phyloP scores from a whole-genome alignment of 2,113 vertebrate genomes.

The Stigmatopora nigra region DNA sequence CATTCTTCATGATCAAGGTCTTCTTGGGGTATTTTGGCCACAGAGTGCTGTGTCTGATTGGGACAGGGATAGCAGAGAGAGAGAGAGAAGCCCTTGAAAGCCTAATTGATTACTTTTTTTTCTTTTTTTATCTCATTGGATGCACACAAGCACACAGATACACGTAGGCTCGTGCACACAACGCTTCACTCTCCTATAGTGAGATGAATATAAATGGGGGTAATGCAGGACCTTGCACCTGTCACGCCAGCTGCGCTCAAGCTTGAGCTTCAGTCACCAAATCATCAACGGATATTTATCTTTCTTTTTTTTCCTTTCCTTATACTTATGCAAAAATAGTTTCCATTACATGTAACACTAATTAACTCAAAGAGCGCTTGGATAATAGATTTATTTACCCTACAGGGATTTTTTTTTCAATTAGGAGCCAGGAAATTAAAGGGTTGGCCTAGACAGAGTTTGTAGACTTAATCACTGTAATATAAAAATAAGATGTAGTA shows the following conservation, averaged over 20 bases:
- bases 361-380: neutral
- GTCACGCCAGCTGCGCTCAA: constrained; percentile 56
- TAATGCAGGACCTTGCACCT: constrained; percentile 56
- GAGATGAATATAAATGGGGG: constrained; percentile 61
- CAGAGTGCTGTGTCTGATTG: constrained; percentile 53
- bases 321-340: constrained; percentile 24
- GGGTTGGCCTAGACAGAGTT: too few relatives aligned
- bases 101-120: constrained; percentile 59
- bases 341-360: neutral
- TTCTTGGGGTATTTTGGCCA: constrained; percentile 37
- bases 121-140: constrained; percentile 32
- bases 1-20: constrained; percentile 41
- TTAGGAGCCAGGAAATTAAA: too few relatives aligned
- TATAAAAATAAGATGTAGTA: too few relatives aligned
- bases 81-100: constrained; percentile 52
- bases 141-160: neutral
- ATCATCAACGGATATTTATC: constrained; percentile 34
- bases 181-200: constrained; percentile 34
- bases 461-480: too few relatives aligned
- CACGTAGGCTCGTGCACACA: neutral
- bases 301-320: constrained; percentile 8
- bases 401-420: neutral
- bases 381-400: neutral
- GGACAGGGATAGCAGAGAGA: constrained; percentile 36
- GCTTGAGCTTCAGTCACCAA: constrained; percentile 37